These are phyloP conservation scores for Halocynthia roretzi DNA, from an alignment of 23 tunicate genomes.

Conservation along the genomic window DNA sequence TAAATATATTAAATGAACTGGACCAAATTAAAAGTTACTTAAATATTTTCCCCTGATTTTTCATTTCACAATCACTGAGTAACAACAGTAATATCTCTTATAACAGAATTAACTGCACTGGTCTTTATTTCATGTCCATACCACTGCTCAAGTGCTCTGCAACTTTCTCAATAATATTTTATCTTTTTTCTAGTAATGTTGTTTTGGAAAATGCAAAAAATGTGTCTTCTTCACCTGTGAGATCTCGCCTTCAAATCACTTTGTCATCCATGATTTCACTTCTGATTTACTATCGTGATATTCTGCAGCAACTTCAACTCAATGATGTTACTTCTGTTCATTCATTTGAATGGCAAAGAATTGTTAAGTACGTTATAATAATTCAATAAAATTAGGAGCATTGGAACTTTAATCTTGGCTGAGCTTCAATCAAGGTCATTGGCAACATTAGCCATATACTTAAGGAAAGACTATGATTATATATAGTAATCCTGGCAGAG, in stretches of 20 bases:
- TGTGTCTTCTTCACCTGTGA: conserved; percentile 1
- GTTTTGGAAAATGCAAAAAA: conserved; percentile 24
- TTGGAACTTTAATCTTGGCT: no score
- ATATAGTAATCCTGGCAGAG: no score
- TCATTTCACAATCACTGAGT: no score
- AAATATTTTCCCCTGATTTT: no score
- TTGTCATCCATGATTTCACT: conserved; percentile 56
- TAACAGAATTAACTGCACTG: no score
- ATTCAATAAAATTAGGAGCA: no score
- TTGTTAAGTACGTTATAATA: conserved; percentile 42
- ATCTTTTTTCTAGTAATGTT: conserved; percentile 9
- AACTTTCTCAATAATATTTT: background rate
- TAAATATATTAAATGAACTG: no score
- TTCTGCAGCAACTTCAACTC: conserved; percentile 25
- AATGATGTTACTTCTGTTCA: conserved; percentile 6
- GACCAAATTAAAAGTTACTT: no score
- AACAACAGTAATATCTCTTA: no score
- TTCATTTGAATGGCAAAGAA: conserved; percentile 69
- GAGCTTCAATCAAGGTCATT: background rate
- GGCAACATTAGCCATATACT: background rate
- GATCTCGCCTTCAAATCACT: conserved; percentile 32
- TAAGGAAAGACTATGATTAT: background rate
- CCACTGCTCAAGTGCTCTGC: background rate
- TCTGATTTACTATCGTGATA: conserved; percentile 51
- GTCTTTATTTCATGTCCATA: no score